Conservation (phyloP, 2,888 invertebrate species). For the Frankliniella intonsa region DNA sequence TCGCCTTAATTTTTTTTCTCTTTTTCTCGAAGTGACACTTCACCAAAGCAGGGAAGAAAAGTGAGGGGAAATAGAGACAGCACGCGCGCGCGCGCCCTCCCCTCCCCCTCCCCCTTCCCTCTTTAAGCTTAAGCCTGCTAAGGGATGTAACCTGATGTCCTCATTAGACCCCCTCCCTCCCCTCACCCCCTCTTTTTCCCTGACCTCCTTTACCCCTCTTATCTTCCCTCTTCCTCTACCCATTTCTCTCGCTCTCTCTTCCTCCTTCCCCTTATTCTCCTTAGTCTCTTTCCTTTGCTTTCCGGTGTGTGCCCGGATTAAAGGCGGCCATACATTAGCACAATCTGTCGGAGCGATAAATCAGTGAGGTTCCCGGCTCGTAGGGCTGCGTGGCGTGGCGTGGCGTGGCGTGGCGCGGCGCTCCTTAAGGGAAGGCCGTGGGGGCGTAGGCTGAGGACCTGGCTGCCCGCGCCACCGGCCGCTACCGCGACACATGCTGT, state of each 20-base stretch:
- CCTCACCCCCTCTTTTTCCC: neutral
- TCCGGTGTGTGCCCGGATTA: constrained; percentile 7
- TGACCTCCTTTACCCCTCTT: constrained; percentile 1
- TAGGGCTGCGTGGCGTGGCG: neutral
- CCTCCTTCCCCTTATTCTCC: neutral
- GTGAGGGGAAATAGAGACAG: constrained; percentile 10
- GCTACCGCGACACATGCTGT: too few relatives aligned
- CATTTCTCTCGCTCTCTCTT: neutral
- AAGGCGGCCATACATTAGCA: constrained; percentile 24
- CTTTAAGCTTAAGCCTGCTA: neutral
- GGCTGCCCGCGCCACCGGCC: too few relatives aligned
- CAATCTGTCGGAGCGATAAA: constrained; percentile 21
- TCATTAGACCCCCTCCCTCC: neutral
- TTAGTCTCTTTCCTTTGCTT: neutral
- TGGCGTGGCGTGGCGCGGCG: neutral
- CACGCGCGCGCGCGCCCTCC: neutral
- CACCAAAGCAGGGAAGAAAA: neutral
- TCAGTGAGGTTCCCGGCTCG: constrained; percentile 11
- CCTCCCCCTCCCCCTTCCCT: neutral
- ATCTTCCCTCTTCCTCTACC: neutral
- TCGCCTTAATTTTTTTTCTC: too few relatives aligned
- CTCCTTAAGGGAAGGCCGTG: too few relatives aligned
- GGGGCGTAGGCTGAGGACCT: too few relatives aligned
- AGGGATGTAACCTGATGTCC: constrained; percentile 17
- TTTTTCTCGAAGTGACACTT: too few relatives aligned